Evolutionary conservation across 2,113 vertebrate species (phyloP).

Genomic region (Cyprinodon tularosa): DNA sequence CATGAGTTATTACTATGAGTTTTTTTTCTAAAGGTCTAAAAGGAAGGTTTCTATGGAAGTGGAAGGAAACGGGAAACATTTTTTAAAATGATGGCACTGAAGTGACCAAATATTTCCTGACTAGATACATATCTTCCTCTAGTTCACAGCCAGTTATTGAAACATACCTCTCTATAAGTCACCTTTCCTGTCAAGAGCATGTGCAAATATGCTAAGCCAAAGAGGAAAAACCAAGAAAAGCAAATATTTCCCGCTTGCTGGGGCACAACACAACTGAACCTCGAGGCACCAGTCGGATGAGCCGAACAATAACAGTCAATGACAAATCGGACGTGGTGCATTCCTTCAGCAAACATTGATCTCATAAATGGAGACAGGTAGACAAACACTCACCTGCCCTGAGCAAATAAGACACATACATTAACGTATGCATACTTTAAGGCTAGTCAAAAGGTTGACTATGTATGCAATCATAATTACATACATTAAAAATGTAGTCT

Average conservation of each 20-base stretch:
- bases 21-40: not conserved
- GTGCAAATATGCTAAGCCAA: conserved; percentile 31
- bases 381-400: conserved; percentile 77
- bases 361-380: conserved; percentile 67
- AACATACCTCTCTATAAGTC: conserved; percentile 23
- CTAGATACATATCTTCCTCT: not conserved
- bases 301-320: conserved; percentile 62
- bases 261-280: conserved; percentile 43
- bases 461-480: conserved; percentile 1
- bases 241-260: conserved; percentile 61
- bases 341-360: conserved; percentile 71
- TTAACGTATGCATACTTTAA: conserved; percentile 25
- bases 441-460: conserved; percentile 32
- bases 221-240: conserved; percentile 40
- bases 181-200: conserved; percentile 28
- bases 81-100: conserved; percentile 10
- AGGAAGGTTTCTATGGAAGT: not conserved
- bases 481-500: not conserved
- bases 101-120: conserved; percentile 6
- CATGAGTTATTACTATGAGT: not conserved
- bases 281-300: conserved; percentile 61
- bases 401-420: conserved; percentile 62
- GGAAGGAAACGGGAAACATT: not conserved
- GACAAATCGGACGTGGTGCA: conserved; percentile 73
- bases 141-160: not conserved